Evolutionary conservation across 2,113 vertebrate species (phyloP), one percentile per base, ranked within the genome.

Genomic region (Oxygymnocypris stewartii): DNA sequence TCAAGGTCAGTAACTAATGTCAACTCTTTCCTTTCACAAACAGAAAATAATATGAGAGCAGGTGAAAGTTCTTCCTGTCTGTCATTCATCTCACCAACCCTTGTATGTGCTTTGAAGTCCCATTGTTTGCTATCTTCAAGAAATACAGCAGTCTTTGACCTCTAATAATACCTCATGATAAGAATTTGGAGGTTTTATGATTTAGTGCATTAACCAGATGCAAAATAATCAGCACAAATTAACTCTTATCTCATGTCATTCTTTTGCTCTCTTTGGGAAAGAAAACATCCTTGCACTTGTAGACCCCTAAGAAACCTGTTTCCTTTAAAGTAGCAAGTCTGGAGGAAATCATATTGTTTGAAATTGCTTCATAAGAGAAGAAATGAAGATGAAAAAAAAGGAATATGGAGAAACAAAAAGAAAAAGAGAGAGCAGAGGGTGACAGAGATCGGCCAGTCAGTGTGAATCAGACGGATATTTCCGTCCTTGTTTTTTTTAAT

Each of bases 261-360:
- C 78, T 47, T 54, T 81, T 61, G 57, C 54, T 40, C 78, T 67
- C 13, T 89, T 71, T 85, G 78, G 86, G 86, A 79, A 87, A 73
- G 23, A 82, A 61, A 79, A 16, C 84, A 79, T 77, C 85, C 49
- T 83, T 71, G 87, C 51, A 87, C 88, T 87, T 67, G 47, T 49
- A 61, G 88, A 87, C n/a, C 77, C 67, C 44, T 69, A 57, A 76
- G 71, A 87, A 25, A 83, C 79, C 49, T 25, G 35, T 84, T 87
- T 87, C 82, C 82, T 75, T 69, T 85, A 87, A 73, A 57, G 87
- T 88, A 63, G 67, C 86, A 74, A 85, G 79, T 85, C 83, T 88
- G 71, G 71, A 90, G 90, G 89, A 91, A 91, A 90, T 89, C 86
- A 91, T 91, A 90, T 90, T 90, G 91, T 90, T 89, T 86, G 37